Evolutionary conservation across 2,888 invertebrate species (phyloP), one percentile per base, ranked within the genome.

Genomic region (Dorcus parallelipipedus): DNA sequence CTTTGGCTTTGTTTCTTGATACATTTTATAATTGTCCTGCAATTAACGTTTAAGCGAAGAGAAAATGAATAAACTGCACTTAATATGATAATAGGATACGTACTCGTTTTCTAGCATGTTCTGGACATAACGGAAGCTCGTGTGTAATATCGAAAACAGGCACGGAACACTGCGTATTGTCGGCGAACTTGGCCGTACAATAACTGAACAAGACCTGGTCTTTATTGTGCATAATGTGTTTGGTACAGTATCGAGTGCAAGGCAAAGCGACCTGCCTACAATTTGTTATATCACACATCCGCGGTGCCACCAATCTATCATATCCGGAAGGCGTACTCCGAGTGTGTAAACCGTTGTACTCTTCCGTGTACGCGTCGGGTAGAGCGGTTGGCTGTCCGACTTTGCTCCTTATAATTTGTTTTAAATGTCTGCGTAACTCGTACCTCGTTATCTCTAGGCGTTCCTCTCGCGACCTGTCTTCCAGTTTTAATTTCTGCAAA

Each of bases 201-300:
- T 89, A 87, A 73, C 86, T 86, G 78, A 89, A 92, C 59, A 79
- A 65, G 45, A 77, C 73, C 79, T 96, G 95, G 69, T 93, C 91
- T 8, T 87, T 84, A 75, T 93, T 93, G 62, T 87, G 83, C 80
- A 93, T 91, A 67, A 95, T 91, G 80, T 96, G 96, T 61, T 86
- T 79, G 41, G 89, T 82, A 76, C 95, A 96, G 75, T 93, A 89
- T 59, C 90, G 86, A 0, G 91, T 88, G 74, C 89, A 90, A 0
- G 92, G 91, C 67, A 93, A 72, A 3, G 90, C 87, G 1, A 77
- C 73, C 61, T 78, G 77, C 14, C 70, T 73, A 62, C 80, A 80
- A 33, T 56, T 54, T 1, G 61, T 61, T 14, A 66, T 58, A 54
- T 66, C 64, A 52, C 68, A 68, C 38, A 60, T 60, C 45, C 61